Evolutionary conservation across 2,113 vertebrate genomes (phyloP).

Genomic region (Microtus oregoni): DNA sequence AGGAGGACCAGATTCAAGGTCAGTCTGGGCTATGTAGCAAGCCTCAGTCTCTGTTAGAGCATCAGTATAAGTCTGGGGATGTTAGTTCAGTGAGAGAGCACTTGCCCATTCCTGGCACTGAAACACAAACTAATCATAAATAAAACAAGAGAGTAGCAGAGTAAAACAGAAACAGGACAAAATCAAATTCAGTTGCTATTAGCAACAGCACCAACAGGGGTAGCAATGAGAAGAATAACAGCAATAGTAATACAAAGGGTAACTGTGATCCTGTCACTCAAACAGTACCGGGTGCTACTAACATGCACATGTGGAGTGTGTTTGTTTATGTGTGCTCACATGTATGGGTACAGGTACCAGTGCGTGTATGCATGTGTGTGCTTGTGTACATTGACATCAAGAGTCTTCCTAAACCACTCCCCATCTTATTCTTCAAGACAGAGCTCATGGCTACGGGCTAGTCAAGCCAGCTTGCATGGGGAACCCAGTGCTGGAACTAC

Average conservation of each 20-base stretch:
- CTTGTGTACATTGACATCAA: neutral
- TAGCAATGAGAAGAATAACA: neutral
- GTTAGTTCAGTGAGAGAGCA: neutral
- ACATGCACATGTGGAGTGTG: neutral
- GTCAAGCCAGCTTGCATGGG: neutral
- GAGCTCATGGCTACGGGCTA: no score
- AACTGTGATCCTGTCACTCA: neutral
- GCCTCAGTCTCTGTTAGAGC: neutral
- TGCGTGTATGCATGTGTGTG: neutral
- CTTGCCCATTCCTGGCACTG: neutral
- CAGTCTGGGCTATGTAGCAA: neutral
- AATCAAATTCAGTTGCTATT: neutral
- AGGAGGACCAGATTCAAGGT: neutral
- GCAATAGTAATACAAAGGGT: neutral
- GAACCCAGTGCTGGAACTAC: neutral
- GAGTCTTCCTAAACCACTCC: no score
- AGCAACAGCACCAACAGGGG: neutral
- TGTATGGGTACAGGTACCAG: neutral
- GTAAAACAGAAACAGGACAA: neutral
- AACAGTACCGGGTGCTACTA: neutral
- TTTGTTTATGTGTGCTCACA: neutral
- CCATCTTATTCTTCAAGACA: neutral
- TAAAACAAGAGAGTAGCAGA: neutral
- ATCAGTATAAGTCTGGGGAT: neutral
- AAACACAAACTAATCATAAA: neutral